phyloP scores from a whole-genome alignment of 2,888 invertebrate species.

The Lottia gigantea region DNA sequence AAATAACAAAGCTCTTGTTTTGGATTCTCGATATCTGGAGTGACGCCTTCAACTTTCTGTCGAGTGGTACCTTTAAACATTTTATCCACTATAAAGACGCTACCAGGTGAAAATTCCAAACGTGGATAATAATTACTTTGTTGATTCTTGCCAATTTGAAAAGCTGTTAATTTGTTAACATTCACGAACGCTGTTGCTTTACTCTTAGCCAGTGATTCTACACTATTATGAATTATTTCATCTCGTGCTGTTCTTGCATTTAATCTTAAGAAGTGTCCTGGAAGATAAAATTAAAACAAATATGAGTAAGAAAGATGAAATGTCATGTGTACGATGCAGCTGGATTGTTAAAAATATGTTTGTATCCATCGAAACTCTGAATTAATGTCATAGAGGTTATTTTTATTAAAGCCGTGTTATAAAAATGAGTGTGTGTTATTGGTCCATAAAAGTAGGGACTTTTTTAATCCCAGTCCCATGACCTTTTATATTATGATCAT shows the following conservation, averaged over 20 bases:
- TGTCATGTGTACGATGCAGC: too few relatives aligned
- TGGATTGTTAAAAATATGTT: too few relatives aligned
- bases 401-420: too few relatives aligned
- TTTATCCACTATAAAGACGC: slow-evolving; percentile 47
- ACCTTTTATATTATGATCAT: too few relatives aligned
- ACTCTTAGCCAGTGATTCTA: slow-evolving; percentile 42
- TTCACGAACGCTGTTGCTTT: slow-evolving; percentile 49
- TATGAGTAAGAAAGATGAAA: not conserved
- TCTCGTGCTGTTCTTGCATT: slow-evolving; percentile 52
- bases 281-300: slow-evolving; percentile 13
- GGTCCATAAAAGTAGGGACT: too few relatives aligned
- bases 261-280: slow-evolving; percentile 53
- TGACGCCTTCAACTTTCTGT: slow-evolving; percentile 12
- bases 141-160: slow-evolving; percentile 30
- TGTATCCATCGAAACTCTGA: too few relatives aligned
- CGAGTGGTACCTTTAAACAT: not conserved
- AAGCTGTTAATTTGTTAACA: slow-evolving; percentile 46
- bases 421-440: too few relatives aligned
- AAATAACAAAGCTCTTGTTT: slow-evolving; percentile 35
- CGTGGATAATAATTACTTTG: slow-evolving; percentile 37
- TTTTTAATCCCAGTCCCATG: too few relatives aligned
- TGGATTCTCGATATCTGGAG: not conserved
- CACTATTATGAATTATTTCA: slow-evolving; percentile 39
- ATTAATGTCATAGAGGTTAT: too few relatives aligned
- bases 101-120: slow-evolving; percentile 50